Evolutionary conservation across 2,113 vertebrate genomes (phyloP), one percentile per base, ranked within the genome.

Genomic region (Cynocephalus volans): DNA sequence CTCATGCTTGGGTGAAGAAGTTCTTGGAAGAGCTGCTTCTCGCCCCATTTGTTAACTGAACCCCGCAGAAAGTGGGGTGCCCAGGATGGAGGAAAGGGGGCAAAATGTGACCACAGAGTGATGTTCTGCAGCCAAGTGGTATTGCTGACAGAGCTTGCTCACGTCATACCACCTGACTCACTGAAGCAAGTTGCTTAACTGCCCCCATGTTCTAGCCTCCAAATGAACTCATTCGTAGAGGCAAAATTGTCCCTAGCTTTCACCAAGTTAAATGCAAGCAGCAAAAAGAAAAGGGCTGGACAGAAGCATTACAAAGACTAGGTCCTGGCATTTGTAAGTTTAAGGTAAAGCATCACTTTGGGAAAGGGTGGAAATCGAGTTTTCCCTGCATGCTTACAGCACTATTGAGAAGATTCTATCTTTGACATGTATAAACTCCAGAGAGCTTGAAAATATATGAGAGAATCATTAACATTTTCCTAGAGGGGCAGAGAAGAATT

Each of bases 231-330:
- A 56, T 79, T 72, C 65, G 45, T 48, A 91, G 45, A 48, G 48
- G 60, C 41, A 65, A 96, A 95, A 36, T 89, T 89, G 17, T 77
- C 56, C 28, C 60, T 72, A 54, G 54, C 60, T 95, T 92, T 64
- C 67, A 82, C n/a, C 48, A 81, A 93, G 54, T 65, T 64, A 67
- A 85, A 82, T 26, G n/a, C 54, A 60, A 93, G 82, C 2, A 81
- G 77, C 17, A 70, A 73, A 85, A 76, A 28, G 23, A 76, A 83
- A 89, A 72, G 8, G n/a, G 48, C 14, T 85, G 33, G 21, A 73
- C 28, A 67, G 69, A 92, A 90, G 33, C 28, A 89, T 76, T 65
- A 33, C 17, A 65, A 76, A 92, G 54, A 70, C 23, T 17, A 60
- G 24, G 41, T 21, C 5, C 19, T 79, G 73, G 69, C 41, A n/a